phyloP scores from a whole-genome alignment of 2,888 invertebrate species.

The Aspidapion aeneum region DNA sequence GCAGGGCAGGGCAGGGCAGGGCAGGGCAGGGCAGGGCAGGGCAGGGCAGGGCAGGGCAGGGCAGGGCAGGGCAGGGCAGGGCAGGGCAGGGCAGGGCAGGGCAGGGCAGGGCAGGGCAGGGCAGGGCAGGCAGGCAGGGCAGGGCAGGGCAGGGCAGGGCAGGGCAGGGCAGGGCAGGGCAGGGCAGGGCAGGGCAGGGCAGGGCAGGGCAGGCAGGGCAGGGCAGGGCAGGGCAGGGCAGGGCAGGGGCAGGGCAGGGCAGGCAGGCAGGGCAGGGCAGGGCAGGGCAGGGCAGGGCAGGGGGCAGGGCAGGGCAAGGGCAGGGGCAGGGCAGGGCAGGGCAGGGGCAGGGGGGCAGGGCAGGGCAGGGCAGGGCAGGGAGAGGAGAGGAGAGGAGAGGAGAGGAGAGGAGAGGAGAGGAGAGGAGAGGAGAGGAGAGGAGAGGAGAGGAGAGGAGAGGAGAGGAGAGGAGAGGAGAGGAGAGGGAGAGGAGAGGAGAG shows the following conservation, averaged over 20 bases:
- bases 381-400: not conserved
- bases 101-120: too few species aligned
- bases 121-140: too few species aligned
- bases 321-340: not conserved
- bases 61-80: too few species aligned
- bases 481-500: not conserved
- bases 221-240: not conserved
- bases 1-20: too few species aligned
- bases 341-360: not conserved
- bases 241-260: not conserved
- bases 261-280: not conserved
- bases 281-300: not conserved
- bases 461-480: constrained; percentile 3
- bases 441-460: constrained; percentile 3
- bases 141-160: too few species aligned
- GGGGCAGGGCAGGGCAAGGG: not conserved
- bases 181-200: not conserved
- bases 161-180: too few species aligned
- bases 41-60: too few species aligned
- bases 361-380: not conserved
- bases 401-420: constrained; percentile 1
- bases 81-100: too few species aligned
- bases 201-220: too few species aligned
- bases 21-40: too few species aligned
- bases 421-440: constrained; percentile 3